Base-by-base conservation (phyloP, 92 coral and sea anemone species). In the Ricordea florida region DNA sequence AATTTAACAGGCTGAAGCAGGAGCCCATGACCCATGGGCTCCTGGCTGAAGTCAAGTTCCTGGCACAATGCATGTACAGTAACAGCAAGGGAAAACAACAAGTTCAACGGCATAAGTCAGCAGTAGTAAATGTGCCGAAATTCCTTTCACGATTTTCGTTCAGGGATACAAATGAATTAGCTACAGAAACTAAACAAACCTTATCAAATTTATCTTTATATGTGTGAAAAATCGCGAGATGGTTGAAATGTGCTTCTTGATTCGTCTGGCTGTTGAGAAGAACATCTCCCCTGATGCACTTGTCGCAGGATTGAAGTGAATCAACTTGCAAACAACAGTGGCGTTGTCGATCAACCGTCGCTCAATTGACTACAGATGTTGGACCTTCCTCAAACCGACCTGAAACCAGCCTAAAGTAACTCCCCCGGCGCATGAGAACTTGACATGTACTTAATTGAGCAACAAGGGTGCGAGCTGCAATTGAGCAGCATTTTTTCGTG, bases 241-340 rank as follows among this genome's bases (percentile, higher is more conserved):
- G 73, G 45, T 65, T 80, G 51, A 85, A 86, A 48, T 83, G 58
- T 66, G 81, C 62, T 55, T 78, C 79, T 84, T 77, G 13, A 84
- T 42, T 37, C 85, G 59, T 77, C 85, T 77, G 26, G 90, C 90
- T 57, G 85, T 86, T 38, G 91, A 86, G 60, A 72, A 85, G 15
- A 80, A 78, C 51, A 67, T 81, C 58, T 77, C 90, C 20, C 80
- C 90, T 23, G 90, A 68, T 44, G 85, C 80, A 46, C 80, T 60
- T 28, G 85, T 84, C 51, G 80, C 85, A 32, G 81, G 90, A 46
- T 60, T 80, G 37, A 83, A 83, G 64, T 47, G 85, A 24, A 79
- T 72, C 5, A 85, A 35, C 69, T 85, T 66, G 69, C 92, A 86
- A n/a, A 86, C 49, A 26, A 45, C 69, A 41, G 76, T 62, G 46